These are phyloP conservation scores for Mobula birostris DNA, from an alignment of 2,113 vertebrate genomes.

Conservation along the genomic window DNA sequence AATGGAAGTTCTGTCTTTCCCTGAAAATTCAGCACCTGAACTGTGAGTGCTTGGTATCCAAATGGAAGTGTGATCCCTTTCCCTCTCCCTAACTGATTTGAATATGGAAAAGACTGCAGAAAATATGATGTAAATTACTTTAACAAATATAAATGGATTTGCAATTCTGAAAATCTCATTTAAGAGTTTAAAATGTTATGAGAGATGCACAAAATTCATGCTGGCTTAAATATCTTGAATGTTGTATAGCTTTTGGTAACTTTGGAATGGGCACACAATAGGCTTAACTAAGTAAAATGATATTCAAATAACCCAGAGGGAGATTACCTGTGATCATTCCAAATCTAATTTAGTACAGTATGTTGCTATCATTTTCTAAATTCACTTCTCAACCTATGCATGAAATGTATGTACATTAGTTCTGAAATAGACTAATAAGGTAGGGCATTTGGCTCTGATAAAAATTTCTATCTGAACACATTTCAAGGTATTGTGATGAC, in stretches of 20 bases:
- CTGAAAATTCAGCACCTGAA: not conserved
- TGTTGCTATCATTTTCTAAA: not conserved
- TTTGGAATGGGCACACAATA: not conserved
- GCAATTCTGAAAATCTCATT: not conserved
- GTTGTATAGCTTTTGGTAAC: not conserved
- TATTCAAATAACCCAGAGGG: not conserved
- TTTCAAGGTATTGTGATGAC: not conserved
- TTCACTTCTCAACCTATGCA: conserved; percentile 2
- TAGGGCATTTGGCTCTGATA: not conserved
- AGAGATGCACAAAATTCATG: not conserved
- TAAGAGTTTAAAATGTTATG: not conserved
- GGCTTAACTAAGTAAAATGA: not conserved
- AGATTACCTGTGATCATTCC: conserved; percentile 2
- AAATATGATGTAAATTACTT: not conserved
- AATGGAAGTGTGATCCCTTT: not conserved
- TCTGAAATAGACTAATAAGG: not conserved
- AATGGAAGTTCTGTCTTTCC: not conserved
- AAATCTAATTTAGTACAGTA: not conserved
- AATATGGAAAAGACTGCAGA: not conserved
- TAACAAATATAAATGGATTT: not conserved
- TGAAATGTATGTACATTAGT: not conserved
- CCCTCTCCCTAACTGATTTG: not conserved
- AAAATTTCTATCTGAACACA: not conserved
- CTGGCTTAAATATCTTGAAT: not conserved
- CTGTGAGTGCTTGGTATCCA: not conserved